Evolutionary conservation across 2,113 vertebrate species (phyloP), one percentile per base, ranked within the genome.

Genomic region (Callipepla squamata): DNA sequence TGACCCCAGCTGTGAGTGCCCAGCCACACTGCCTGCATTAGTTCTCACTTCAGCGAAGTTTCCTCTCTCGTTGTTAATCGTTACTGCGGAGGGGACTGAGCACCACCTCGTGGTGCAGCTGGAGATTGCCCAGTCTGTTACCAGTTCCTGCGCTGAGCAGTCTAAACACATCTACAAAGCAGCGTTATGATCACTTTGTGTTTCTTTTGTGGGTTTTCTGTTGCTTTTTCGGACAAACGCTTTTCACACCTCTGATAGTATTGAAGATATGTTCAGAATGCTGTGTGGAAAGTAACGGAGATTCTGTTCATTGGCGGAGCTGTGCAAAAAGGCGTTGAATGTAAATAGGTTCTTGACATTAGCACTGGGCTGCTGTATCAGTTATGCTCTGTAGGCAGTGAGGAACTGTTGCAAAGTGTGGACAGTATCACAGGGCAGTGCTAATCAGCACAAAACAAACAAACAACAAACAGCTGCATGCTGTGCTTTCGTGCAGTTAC

Each of bases 41-140:
- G 32, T 51, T n/a, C 4, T 23, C 40, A 15, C 26, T 59, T 14
- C 61, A 23, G 34, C 26, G 42, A 67, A 21, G 30, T 48, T 72
- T 32, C 25, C 32, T 67, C 48, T 61, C 14, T 45, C 21, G 7
- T 73, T 42, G 7, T 73, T 45, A 19, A 28, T 59, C 18, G 20
- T 2, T 34, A n/a, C 50, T 40, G 19, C 16, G 59, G 78, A 87
- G 51, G 34, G 26, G 25, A 9, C 63, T 85, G 87, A 93, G 85
- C 89, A 95, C 91, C 91, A 94, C 53, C 96, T 96, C 4, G 81
- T 89, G 94, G 95, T 78, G 22, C 32, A 77, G 67, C 13, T 51
- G 61, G 28, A 85, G 81, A 80, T 74, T 89, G 76, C 69, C 28
- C 58, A 12, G 19, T 75, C 16, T 58, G 1, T 44, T 70, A 12